Base-by-base conservation (phyloP, 37 sponge, comb jelly and placozoan genomes). In the Oopsacas minuta region DNA sequence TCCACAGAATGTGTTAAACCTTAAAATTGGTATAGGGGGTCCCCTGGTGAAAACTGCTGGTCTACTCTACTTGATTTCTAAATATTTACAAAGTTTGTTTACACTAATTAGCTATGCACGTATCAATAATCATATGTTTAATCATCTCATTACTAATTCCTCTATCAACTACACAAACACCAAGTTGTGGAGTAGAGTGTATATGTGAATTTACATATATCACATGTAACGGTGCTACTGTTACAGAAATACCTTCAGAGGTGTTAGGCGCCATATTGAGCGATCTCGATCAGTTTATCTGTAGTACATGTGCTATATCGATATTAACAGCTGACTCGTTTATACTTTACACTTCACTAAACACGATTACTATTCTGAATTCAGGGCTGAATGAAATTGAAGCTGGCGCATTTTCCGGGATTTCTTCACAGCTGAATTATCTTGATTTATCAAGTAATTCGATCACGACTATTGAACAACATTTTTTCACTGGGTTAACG, bases 381-480 rank as follows among this genome's bases (percentile, higher is more conserved):
- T 61, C 75, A 10, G 30, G 30, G 7, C 1, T 61, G 1, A 61
- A 3, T 61, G 75, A 61, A 3, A 61, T 61, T 61, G 75, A 61
- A 61, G 5, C 7, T 32, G 22, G 22, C 22, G 75, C 75, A 5
- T 61, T 61, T 61, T 3, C 75, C 22, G 75, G 22, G 22, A 5
- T 61, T 25, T 25, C 20, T 32, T 32, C 17, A 32, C 75, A 61
- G 28, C 28, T 61, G 22, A 61, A 5, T 61, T 25, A 20, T n/a
- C 75, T 61, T 3, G 75, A 61, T 61, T 61, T 61, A 61, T 61
- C 75, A n/a, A 34, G 28, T n/a, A 61, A 61, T 61, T 3, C 75
- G 20, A 25, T 61, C 22, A 12, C 7, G 22, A 61, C 28, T 32
- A 61, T 61, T 20, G 28, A n/a, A 61, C 22, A 25, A 12, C 22